These are phyloP conservation scores for Oxyruncus cristatus DNA, from an alignment of 2,113 vertebrate species.

Conservation along the genomic window DNA sequence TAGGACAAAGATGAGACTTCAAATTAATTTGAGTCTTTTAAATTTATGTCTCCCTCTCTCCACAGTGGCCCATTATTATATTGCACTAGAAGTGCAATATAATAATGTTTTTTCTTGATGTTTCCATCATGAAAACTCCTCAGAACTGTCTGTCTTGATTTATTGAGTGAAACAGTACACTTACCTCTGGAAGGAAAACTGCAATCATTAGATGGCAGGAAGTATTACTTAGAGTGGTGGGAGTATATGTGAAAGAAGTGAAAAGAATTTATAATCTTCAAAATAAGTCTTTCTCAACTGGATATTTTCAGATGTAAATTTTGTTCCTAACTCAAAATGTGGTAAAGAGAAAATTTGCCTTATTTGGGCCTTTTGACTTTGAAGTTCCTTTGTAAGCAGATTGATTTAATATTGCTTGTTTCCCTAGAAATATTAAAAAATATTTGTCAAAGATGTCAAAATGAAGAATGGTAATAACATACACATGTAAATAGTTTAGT, in stretches of 20 bases:
- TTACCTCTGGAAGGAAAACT: not conserved
- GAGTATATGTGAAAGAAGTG: not conserved
- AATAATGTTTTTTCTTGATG: not conserved
- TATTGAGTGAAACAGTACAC: not conserved
- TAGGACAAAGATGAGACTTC: not conserved
- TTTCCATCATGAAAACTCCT: not conserved
- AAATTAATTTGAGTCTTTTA: not conserved
- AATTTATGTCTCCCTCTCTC: not conserved
- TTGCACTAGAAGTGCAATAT: not conserved
- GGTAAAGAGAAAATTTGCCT: not conserved
- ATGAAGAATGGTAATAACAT: not conserved
- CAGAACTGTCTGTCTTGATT: not conserved
- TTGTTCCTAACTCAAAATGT: not conserved
- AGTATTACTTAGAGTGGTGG: not conserved
- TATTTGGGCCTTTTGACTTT: not conserved
- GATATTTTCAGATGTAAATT: not conserved
- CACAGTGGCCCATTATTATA: not conserved
- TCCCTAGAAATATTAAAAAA: not conserved
- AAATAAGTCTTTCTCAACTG: not conserved
- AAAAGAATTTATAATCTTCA: not conserved
- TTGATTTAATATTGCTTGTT: conserved; percentile 2
- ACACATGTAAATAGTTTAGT: not conserved
- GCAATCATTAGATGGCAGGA: not conserved
- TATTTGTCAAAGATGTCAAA: conserved; percentile 1
- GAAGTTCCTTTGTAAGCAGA: not conserved